These are phyloP conservation scores for Volucella bombylans DNA, from an alignment of 2,888 invertebrate genomes.

Conservation along the genomic window DNA sequence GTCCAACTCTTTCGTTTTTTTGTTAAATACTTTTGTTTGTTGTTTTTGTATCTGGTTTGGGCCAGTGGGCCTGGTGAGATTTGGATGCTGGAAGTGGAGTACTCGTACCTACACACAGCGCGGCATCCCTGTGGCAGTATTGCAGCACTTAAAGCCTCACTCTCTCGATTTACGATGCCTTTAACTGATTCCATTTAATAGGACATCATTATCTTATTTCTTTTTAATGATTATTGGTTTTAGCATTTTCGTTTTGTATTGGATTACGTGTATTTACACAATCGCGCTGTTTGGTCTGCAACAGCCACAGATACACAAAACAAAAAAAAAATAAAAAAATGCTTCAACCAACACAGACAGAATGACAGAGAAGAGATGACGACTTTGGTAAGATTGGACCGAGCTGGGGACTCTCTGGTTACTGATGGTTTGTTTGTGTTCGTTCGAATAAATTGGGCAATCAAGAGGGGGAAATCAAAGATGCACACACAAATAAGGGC, in stretches of 20 bases:
- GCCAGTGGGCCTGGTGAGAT: conserved; percentile 19
- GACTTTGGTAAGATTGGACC: conserved; percentile 6
- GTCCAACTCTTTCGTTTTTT: conserved; percentile 52
- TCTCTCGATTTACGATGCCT: conserved; percentile 70
- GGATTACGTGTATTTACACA: conserved; percentile 61
- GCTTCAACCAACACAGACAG: not conserved
- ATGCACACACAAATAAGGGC: conserved; percentile 35
- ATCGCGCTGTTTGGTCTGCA: not conserved
- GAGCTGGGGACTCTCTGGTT: too few relatives aligned
- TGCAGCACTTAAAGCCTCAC: conserved; percentile 60
- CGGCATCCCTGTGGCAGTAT: conserved; percentile 32
- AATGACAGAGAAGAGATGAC: conserved; percentile 1
- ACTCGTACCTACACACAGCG: not conserved
- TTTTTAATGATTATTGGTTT: conserved; percentile 74
- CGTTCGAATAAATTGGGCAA: conserved; percentile 53
- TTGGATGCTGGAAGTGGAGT: conserved; percentile 46
- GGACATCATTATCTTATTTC: conserved; percentile 72
- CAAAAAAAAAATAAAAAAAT: not conserved
- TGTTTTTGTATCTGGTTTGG: conserved; percentile 11
- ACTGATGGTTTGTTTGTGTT: conserved; percentile 6
- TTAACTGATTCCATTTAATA: conserved; percentile 73
- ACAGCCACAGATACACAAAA: not conserved
- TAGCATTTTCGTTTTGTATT: conserved; percentile 65
- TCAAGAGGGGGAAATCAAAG: conserved; percentile 54
- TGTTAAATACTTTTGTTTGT: not conserved